phyloP scores from a whole-genome alignment of 2,888 invertebrate species.

The Callimorpha dominula region DNA sequence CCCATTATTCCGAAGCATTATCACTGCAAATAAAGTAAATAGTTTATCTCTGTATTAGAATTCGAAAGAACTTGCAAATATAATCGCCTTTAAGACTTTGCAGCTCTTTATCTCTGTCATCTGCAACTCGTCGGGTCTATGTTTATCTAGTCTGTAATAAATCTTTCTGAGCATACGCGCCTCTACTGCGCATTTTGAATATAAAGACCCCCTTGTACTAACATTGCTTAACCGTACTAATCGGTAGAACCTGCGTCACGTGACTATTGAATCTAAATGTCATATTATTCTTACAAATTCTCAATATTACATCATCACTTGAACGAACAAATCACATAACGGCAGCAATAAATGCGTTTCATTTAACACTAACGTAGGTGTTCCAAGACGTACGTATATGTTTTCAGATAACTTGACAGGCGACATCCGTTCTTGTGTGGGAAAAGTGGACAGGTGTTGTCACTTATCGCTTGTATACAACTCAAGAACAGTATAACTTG shows the following conservation, averaged over 20 bases:
- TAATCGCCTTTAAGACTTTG: not conserved
- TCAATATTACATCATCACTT: slow-evolving; percentile 13
- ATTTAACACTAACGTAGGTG: slow-evolving; percentile 62
- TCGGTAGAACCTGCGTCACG: not conserved
- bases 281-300: slow-evolving; percentile 12
- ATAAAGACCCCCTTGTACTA: not conserved
- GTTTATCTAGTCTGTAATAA: not conserved
- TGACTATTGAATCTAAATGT: not conserved
- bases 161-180: not conserved
- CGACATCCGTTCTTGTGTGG: slow-evolving; percentile 80
- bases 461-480: slow-evolving; percentile 71
- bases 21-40: no score
- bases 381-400: slow-evolving; percentile 63
- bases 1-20: no score
- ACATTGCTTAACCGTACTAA: not conserved
- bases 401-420: slow-evolving; percentile 78
- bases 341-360: slow-evolving; percentile 44
- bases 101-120: not conserved
- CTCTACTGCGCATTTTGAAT: not conserved
- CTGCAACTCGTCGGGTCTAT: not conserved
- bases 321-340: slow-evolving; percentile 44
- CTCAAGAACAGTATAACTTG: slow-evolving; percentile 62
- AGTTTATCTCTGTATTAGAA: no score
- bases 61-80: no score
- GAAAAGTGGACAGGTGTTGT: slow-evolving; percentile 83